Evolutionary conservation across 1,140 invertebrate genomes (phyloP), one percentile per base, ranked within the genome.

Genomic region (Thrips palmi): DNA sequence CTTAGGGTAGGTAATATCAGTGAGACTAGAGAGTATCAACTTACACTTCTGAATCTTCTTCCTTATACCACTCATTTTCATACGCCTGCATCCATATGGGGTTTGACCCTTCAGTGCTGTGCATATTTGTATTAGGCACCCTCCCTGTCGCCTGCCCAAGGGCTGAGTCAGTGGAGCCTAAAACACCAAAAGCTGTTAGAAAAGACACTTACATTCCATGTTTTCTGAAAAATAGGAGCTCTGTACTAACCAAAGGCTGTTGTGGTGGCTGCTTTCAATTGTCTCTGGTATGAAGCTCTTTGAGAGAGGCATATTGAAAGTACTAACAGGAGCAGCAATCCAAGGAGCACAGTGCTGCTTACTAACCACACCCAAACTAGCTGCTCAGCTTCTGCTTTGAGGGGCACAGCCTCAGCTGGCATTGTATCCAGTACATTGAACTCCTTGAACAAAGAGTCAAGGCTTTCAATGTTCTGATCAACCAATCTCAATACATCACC

Each of bases 41-140:
- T n/a, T 32, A 33, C 19, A 15, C 4, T 3, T n/a, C 37, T 14
- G 55, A 63, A 14, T 80, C 80, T 41, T 82, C 78, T 41, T 74
- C 77, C 59, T 91, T 91, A 53, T 84, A 89, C 85, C 86, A 92
- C 52, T 87, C 84, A 55, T 91, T 91, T 57, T 89, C 84, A 51
- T 89, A 91, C 5, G 84, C 81, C 49, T 86, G 81, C 57, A 92
- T 71, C 87, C 87, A 93, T 47, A 93, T 91, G 0, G 88, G 87
- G 64, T 93, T 93, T 6, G 83, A 88, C 22, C 87, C 88, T 58
- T 91, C 85, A 4, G 81, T 74, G 48, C 84, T 88, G 54, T 92
- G 87, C 52, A 87, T 86, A 56, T 92, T 93, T 2, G 88, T 92
- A 51, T 92, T 92, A 2, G 88, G 88, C 3, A 93, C 84, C 45